phyloP scores from a whole-genome alignment of 2,888 invertebrate species.

The Cryptophagus acutangulus region DNA sequence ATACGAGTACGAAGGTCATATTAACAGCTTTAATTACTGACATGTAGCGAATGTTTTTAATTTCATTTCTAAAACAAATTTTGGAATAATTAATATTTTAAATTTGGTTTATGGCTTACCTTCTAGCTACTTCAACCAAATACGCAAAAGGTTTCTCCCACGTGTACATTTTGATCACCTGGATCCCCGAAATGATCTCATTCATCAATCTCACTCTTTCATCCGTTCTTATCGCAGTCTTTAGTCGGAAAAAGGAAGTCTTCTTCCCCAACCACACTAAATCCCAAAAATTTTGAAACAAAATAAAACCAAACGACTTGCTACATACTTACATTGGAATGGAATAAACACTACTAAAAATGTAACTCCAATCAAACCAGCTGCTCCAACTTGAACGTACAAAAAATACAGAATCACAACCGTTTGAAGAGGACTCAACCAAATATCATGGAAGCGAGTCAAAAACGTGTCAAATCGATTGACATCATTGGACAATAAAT shows the following conservation, averaged over 20 bases:
- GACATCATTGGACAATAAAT: slow-evolving; percentile 72
- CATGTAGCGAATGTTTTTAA: slow-evolving; percentile 62
- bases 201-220: slow-evolving; percentile 63
- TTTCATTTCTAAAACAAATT: slow-evolving; percentile 64
- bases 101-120: slow-evolving; percentile 20
- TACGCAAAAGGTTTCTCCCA: slow-evolving; percentile 35
- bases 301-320: too few relatives aligned
- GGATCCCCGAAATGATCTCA: slow-evolving; percentile 60
- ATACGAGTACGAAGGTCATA: slow-evolving; percentile 76
- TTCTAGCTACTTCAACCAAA: slow-evolving; percentile 27
- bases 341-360: slow-evolving; percentile 42
- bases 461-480: slow-evolving; percentile 75
- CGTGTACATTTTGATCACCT: slow-evolving; percentile 37
- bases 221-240: slow-evolving; percentile 59
- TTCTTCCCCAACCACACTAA: slow-evolving; percentile 40
- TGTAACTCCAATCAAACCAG: slow-evolving; percentile 41
- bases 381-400: not conserved
- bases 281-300: too few relatives aligned
- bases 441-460: slow-evolving; percentile 75
- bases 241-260: slow-evolving; percentile 38
- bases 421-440: slow-evolving; percentile 57
- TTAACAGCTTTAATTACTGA: slow-evolving; percentile 69
- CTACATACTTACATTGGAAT: slow-evolving; percentile 42
- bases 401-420: slow-evolving; percentile 1
- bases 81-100: too few relatives aligned